Percentiles rank a stretch among this genome's conserved stretches.
Conservation (phyloP, 2,797 vertebrate species). For the Aythya fuligula region DNA sequence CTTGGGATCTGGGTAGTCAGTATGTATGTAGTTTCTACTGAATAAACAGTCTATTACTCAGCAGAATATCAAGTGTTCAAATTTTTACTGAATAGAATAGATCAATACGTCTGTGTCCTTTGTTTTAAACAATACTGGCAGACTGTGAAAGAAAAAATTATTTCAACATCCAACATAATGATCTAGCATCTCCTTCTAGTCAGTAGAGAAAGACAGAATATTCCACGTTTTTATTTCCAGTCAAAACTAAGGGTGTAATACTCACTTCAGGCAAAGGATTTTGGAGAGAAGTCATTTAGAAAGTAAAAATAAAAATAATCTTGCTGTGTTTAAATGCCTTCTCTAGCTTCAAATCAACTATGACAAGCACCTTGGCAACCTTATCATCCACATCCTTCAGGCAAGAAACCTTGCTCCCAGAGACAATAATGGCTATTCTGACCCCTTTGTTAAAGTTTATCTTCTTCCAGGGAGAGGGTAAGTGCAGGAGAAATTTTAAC, state of each 20-base stretch:
- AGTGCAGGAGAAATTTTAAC: constrained; percentile 68
- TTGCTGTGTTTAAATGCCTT: constrained; percentile 33
- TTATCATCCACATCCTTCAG: constrained; percentile 97
- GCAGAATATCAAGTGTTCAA: neutral
- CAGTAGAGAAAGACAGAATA: neutral
- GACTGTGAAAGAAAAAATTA: neutral
- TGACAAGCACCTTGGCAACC: constrained; percentile 95
- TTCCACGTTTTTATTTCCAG: neutral
- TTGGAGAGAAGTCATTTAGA: neutral
- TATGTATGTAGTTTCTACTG: neutral
- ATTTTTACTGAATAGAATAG: neutral
- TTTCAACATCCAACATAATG: neutral
- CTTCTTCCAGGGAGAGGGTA: constrained; percentile 98
- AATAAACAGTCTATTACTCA: neutral
- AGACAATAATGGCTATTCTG: constrained; percentile 97
- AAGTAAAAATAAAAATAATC: neutral
- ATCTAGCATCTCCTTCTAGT: neutral
- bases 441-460: constrained; percentile 98
- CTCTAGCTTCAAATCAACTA: constrained; percentile 97
- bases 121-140: neutral
- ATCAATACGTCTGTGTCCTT: accelerated
- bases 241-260: neutral
- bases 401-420: constrained; percentile 93
- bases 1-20: neutral
- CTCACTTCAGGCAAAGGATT: neutral